Conservation (phyloP, 2,113 vertebrate genomes). For the Chaetura pelagica region DNA sequence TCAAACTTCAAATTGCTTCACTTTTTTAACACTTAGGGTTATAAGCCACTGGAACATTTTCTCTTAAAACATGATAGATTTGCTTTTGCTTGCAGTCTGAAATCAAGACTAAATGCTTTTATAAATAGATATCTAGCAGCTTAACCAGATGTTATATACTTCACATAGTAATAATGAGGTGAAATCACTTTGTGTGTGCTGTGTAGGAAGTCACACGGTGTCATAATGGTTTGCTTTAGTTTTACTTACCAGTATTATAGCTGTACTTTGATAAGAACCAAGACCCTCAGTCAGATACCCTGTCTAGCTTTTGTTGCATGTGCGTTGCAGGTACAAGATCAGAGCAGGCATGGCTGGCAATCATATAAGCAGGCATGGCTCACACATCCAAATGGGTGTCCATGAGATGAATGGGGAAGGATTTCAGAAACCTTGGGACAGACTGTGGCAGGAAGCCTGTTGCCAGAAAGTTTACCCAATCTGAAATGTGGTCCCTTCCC, state of each 20-base stretch:
- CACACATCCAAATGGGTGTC: background rate
- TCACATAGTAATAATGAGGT: background rate
- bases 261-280: background rate
- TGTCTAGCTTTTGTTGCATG: background rate
- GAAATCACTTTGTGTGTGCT: background rate
- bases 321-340: background rate
- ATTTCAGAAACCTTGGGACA: background rate
- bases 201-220: background rate
- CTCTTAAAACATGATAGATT: conserved; percentile 2
- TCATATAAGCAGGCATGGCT: background rate
- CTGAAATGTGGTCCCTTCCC: background rate
- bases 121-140: conserved; percentile 25
- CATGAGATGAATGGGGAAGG: accelerated
- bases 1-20: conserved; percentile 46
- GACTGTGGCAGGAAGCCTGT: background rate
- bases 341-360: background rate
- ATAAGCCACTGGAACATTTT: conserved; percentile 39
- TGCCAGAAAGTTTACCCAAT: background rate
- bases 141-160: conserved; percentile 10
- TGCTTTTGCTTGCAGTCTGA: background rate
- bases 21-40: conserved; percentile 21
- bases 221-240: background rate
- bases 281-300: background rate
- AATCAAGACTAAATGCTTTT: conserved; percentile 37
- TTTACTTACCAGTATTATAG: background rate